Base-by-base conservation (phyloP, 1,140 invertebrate genomes). In the Leptinotarsa defecta region DNA sequence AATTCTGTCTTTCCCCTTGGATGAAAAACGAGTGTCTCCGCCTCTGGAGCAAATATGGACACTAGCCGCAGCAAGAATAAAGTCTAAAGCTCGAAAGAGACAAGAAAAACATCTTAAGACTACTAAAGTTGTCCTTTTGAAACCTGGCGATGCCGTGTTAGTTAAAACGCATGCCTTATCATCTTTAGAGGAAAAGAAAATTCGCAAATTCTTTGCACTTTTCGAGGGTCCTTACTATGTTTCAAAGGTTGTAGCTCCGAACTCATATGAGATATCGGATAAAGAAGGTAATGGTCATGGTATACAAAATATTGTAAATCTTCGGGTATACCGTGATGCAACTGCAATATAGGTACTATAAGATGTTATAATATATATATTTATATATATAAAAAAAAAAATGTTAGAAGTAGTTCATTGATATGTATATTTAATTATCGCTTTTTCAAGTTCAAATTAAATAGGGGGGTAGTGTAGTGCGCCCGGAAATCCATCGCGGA, bases 401-500 rank as follows among this genome's bases (percentile, higher is more conserved):
- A 8, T 17, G 20, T 19, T 62, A 62, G 8, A 43, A 43, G 34
- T 62, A 19, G 61, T 62, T 19, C 0, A 13, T 1, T 20, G 8
- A 62, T 19, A n/a, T 62, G 61, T 19, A 62, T 62, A 62, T n/a
- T 62, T 62, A 62, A 62, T n/a, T 62, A 19, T 17, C 61, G 11
- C 61, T 62, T 62, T 62, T 62, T 62, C 20, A 62, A 62, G 20
- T 62, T 62, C 17, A n/a, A 62, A 62, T 62, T 62, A 6, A 62
- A n/a, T 62, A 62, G 20, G 61, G 5, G 61, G 61, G 57, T 62
- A 62, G 20, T 62, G 61, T 62, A 20, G 20, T n/a, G 61, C 20
- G 61, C 34, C 34, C 8, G 34, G 8, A 34, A 34, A 34, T 34
- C 6, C 34, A 8, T 34, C n/a, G 6, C 8, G 34, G 34, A 34